Percentiles rank a stretch among this genome's conserved stretches.
Evolutionary conservation across 2,797 vertebrate genomes (phyloP).

Genomic region (Tapirus indicus): DNA sequence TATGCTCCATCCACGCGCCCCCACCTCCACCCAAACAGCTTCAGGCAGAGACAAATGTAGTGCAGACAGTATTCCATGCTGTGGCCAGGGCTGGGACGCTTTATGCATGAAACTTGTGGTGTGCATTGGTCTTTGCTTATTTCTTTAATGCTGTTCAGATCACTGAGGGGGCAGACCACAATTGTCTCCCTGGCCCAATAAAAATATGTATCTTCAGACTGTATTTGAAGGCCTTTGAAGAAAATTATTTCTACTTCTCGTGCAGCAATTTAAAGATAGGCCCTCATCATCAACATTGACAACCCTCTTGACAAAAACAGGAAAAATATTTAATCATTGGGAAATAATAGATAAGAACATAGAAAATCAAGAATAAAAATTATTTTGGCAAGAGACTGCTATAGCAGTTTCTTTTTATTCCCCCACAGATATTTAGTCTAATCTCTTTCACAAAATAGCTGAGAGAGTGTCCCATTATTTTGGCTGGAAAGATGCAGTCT

Average conservation of each 20-base stretch:
- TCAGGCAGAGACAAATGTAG: not conserved
- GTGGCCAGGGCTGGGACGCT: not conserved
- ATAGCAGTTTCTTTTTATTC: not conserved
- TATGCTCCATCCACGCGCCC: not conserved
- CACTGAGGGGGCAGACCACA: not conserved
- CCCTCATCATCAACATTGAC: not conserved
- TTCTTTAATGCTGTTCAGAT: not conserved
- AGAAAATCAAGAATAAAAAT: not conserved
- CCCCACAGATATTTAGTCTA: not conserved
- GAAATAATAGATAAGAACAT: not conserved
- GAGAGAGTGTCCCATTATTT: not conserved
- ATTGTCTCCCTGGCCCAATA: not conserved
- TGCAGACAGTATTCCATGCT: not conserved
- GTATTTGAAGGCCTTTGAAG: not conserved
- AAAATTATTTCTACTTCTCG: not conserved
- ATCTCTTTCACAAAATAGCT: conserved; percentile 20
- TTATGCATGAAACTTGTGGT: not conserved
- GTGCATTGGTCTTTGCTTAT: not conserved
- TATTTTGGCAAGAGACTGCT: not conserved
- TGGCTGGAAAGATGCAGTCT: not conserved
- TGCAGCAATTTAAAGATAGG: not conserved
- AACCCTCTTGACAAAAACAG: not conserved
- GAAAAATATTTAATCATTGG: not conserved
- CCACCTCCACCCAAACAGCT: rapidly evolving
- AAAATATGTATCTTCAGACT: not conserved